phyloP scores from a whole-genome alignment of 1,140 invertebrate genomes.

The Drosophila tani region DNA sequence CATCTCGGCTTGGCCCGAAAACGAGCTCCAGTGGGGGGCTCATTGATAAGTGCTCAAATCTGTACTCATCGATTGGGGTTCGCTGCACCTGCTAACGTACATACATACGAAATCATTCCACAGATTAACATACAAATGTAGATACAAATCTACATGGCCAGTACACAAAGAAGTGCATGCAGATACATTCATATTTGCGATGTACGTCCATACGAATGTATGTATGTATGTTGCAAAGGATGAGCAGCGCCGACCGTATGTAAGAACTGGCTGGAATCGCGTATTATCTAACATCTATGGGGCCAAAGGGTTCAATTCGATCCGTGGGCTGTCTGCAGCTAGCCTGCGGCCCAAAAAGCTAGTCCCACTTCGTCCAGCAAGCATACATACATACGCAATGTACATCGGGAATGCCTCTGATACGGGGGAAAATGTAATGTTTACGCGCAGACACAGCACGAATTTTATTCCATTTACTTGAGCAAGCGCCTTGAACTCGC shows the following conservation, averaged over 20 bases:
- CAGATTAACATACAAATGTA: slow-evolving; percentile 16
- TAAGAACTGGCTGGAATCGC: slow-evolving; percentile 21
- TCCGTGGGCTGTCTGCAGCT: slow-evolving; percentile 6
- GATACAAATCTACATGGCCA: slow-evolving; percentile 30
- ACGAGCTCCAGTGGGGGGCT: background rate
- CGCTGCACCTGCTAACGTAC: slow-evolving; percentile 10
- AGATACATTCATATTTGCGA: slow-evolving; percentile 15
- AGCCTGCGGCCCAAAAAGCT: slow-evolving; percentile 16
- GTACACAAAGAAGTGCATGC: slow-evolving; percentile 25
- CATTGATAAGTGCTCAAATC: slow-evolving; percentile 39
- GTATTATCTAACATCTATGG: slow-evolving; percentile 58
- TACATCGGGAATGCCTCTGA: slow-evolving; percentile 36
- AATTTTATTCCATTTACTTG: slow-evolving; percentile 63
- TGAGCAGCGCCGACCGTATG: slow-evolving; percentile 1
- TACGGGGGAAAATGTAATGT: slow-evolving; percentile 38
- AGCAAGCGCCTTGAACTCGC: slow-evolving; percentile 59
- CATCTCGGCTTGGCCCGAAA: slow-evolving; percentile 17
- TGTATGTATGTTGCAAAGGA: slow-evolving; percentile 21
- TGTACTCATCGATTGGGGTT: slow-evolving; percentile 47
- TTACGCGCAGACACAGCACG: slow-evolving; percentile 33
- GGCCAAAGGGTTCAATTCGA: slow-evolving; percentile 25
- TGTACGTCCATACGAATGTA: slow-evolving; percentile 15
- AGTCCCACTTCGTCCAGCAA: slow-evolving; percentile 16
- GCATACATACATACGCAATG: slow-evolving; percentile 14
- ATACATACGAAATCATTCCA: slow-evolving; percentile 24